These are phyloP conservation scores for Psylliodes chrysocephalus DNA, from an alignment of 2,888 invertebrate species.

Conservation along the genomic window DNA sequence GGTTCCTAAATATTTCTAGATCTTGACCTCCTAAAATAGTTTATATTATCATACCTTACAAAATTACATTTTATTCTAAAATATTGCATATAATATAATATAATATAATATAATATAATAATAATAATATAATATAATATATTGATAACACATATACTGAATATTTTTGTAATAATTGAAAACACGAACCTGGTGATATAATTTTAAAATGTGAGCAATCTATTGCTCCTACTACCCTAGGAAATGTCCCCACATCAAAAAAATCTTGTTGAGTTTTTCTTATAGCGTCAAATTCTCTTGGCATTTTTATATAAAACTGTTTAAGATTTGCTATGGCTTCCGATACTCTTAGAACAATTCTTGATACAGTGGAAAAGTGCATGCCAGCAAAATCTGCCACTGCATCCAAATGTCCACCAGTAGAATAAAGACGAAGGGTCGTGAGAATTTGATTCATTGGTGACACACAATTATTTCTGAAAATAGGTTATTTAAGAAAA, in stretches of 20 bases:
- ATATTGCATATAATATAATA: no score
- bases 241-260: constrained; percentile 4
- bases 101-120: no score
- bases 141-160: no score
- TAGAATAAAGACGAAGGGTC: constrained; percentile 19
- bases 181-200: constrained; percentile 48
- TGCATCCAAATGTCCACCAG: constrained; percentile 5
- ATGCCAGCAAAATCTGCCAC: neutral
- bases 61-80: no score
- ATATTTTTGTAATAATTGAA: no score
- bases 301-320: constrained; percentile 11
- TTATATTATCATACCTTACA: no score
- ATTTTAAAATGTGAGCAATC: constrained; percentile 51
- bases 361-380: neutral
- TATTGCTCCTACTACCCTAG: constrained; percentile 11
- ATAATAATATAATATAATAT: no score
- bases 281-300: constrained; percentile 2
- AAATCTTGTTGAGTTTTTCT: neutral
- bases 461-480: constrained; percentile 21
- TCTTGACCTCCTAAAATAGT: constrained; percentile 40
- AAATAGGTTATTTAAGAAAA: no score
- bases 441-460: constrained; percentile 14
- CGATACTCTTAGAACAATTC: constrained; percentile 5
- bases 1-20: constrained; percentile 49
- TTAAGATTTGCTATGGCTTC: neutral